Conservation (phyloP, 2,888 invertebrate species). For the Agriotes lineatus region DNA sequence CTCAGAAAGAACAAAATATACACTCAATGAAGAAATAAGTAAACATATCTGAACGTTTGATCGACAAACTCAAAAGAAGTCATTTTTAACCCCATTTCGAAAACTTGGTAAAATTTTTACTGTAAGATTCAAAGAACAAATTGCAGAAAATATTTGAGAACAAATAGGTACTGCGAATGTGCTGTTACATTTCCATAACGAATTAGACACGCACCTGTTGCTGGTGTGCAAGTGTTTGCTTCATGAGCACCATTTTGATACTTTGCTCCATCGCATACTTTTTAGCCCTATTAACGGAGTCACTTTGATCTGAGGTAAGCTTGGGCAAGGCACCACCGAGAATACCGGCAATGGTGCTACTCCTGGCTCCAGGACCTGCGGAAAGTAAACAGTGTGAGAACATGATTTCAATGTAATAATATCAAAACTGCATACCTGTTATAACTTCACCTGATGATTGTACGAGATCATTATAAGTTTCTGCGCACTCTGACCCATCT, state of each 20-base stretch:
- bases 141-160: too few species aligned
- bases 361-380: constrained; percentile 89
- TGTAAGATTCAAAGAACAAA: too few species aligned
- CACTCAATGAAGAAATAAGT: too few species aligned
- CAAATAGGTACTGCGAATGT: too few species aligned
- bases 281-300: constrained; percentile 93
- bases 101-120: too few species aligned
- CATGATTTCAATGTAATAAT: too few species aligned
- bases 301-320: constrained; percentile 88
- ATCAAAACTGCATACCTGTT: constrained; percentile 79
- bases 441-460: constrained; percentile 90
- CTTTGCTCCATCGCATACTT: constrained; percentile 99
- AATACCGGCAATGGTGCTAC: constrained; percentile 84
- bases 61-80: too few species aligned
- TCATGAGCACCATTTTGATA: constrained; percentile 99
- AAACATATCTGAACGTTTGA: too few species aligned
- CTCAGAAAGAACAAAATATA: too few species aligned
- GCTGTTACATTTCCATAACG: too few species aligned
- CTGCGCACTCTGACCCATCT: constrained; percentile 68
- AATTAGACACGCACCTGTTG: constrained; percentile 76
- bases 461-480: constrained; percentile 85
- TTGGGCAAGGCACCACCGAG: constrained; percentile 91
- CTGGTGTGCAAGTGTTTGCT: constrained; percentile 98
- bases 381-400: too few species aligned
- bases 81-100: too few species aligned